Base-by-base conservation (phyloP, 2,113 vertebrate species). In the Odontophorus gujanensis region DNA sequence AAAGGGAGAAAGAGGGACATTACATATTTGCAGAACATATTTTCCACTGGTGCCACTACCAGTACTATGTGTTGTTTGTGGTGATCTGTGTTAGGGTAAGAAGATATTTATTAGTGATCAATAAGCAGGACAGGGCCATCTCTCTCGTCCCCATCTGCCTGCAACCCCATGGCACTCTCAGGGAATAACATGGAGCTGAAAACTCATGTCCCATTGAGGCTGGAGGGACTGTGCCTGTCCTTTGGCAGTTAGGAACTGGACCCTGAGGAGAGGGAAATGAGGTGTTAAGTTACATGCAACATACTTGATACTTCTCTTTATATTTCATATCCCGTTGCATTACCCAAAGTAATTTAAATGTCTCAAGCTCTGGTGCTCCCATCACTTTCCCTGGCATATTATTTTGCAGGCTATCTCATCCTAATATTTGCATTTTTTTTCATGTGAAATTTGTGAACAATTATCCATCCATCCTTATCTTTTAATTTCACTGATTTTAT, bases 331-430 rank as follows among this genome's bases (percentile, higher is more conserved):
- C 71, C 74, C 59, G 82, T 11, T n/a, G 89, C 87, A 92, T 94
- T 91, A 87, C 53, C 77, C 63, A 89, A 89, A 91, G 89, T 92
- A 95, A 96, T 94, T 92, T 89, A 95, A 93, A 78, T 1, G 7
- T 91, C 91, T 92, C 88, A 87, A 81, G 93, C 50, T 91, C 93
- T 95, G 79, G 20, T 93, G 81, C 82, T 20, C 63, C 68, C 65
- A 87, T 95, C 81, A 75, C 68, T 87, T 95, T 81, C 87, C 38
- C 51, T 78, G 61, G 88, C 55, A 81, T 30, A 34, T 77, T 67
- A 87, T 85, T 83, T 94, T 87, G 79, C 73, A 58, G 58, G n/a
- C 47, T 92, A 89, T 57, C 61, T 59, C 50, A 72, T 81, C 68
- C 88, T 65, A 81, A 24, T 21, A 75, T 87, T 77, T 95, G n/a